Evolutionary conservation across 2,113 vertebrate genomes (phyloP), one percentile per base, ranked within the genome.

Genomic region (Laticauda colubrina): DNA sequence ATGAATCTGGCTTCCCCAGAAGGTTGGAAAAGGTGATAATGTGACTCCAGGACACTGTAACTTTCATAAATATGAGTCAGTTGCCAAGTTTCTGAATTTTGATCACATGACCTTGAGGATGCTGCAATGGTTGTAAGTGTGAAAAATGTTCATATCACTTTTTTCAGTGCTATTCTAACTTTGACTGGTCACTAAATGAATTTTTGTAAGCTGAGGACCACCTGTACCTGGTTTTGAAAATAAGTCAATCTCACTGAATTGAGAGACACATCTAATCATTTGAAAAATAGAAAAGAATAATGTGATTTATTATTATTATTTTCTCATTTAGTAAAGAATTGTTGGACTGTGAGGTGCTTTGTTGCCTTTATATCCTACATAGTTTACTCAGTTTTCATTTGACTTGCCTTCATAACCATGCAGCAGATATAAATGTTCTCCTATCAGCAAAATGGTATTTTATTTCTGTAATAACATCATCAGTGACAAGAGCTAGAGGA

Each of bases 341-440:
- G 94, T 86, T 95, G 92, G 94, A 91, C 21, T 90, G 21, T 54
- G 94, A 93, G 95, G 55, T 29, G 18, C 39, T 95, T 95, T 87
- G 81, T 5, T 93, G 91, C 85, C 54, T 93, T 48, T 29, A 15
- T 91, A 0, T 3, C 56, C n/a, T 69, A 88, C 91, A 24, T 91
- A 94, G 14, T 4, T 54, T 64, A 89, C 21, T n/a, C 12, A 29
- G 89, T 93, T 96, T 95, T 91, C 89, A 20, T 10, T 43, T 87
- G 15, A 93, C 26, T 87, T 95, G 43, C 86, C 69, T 96, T 95
- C 87, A 85, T 56, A 93, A 94, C 88, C 86, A 88, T 48, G n/a
- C 64, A 29, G 81, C 69, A 87, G 43, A 69, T 93, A 88, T 54
- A 93, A 92, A 88, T 81, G 90, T 87, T 94, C 43, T 88, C 81